Evolutionary conservation across 2,113 vertebrate species (phyloP).

Genomic region (Hippolais icterina): DNA sequence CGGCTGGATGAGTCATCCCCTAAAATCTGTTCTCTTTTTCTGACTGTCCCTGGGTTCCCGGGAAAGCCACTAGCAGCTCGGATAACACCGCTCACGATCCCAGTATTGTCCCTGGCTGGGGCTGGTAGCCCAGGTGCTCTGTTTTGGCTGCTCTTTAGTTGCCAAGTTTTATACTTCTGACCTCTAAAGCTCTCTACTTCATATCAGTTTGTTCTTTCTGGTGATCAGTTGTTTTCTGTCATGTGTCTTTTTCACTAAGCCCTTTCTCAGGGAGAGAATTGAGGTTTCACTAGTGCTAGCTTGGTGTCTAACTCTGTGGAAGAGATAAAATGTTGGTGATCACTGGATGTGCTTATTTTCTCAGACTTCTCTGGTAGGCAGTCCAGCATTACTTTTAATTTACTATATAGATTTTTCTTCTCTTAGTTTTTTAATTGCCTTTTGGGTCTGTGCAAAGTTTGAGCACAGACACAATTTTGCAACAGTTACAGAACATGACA

Average conservation of each 20-base stretch:
- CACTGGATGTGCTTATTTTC: background rate
- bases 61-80: background rate
- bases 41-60: background rate
- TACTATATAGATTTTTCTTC: background rate
- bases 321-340: background rate
- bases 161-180: background rate
- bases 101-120: background rate
- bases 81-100: accelerated
- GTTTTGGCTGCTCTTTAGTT: background rate
- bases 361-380: background rate
- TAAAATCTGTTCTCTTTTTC: constrained; percentile 47
- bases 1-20: constrained; percentile 38
- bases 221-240: background rate
- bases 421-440: background rate
- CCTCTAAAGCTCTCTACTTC: background rate
- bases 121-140: background rate
- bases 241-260: background rate
- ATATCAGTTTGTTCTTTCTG: background rate
- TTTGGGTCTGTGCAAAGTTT: background rate
- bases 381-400: background rate
- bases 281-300: background rate
- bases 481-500: background rate
- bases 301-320: background rate
- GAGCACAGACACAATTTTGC: background rate
- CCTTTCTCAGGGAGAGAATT: background rate